Base-by-base conservation (phyloP, 2,113 vertebrate species). In the Albula glossodonta region DNA sequence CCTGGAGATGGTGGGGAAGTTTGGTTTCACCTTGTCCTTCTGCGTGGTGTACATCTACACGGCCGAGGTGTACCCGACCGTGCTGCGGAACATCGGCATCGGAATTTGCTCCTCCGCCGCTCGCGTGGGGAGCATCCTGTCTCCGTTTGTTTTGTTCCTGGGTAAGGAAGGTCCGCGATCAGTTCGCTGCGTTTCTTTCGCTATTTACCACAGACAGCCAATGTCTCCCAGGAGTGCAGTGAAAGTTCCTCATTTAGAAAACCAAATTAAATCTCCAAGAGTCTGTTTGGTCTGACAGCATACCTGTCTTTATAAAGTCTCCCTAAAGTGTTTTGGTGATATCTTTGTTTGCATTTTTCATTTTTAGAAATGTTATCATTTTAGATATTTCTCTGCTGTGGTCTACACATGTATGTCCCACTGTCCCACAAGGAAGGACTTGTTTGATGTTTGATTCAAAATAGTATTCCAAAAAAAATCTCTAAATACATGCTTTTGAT, bases 41-140 rank as follows among this genome's bases (percentile, higher is more conserved):
- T 93, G 96, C 31, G 97, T 97, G 74, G 97, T 98, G 86, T 99
- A 98, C 60, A 97, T 98, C 90, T 98, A 98, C 94, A 99, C 97
- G 0, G 96, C 97, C 0, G 98, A 99, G 93, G 93, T 99, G 31
- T 99, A 99, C 86, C 97, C 98, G 52, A 99, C 98, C 0, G 97
- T 98, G 1, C 96, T 99, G 87, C 96, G 98, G 53, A 99, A 98
- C 88, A 96, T 97, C 90, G 97, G 97, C n/a, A 96, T 99, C 70
- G 98, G 98, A n/a, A 95, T 97, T 25, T 98, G 97, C 86, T 99
- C 98, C 60, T 98, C 96, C 19, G 97, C 97, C 0, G 97, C 97
- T 0, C 96, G 98, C 13, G 92, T 99, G 8, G 97, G 97, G 93
- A 98, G 97, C 82, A 98, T 99, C 93, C 94, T 97, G 53, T 97